Evolutionary conservation across 64 coral and sea anemone genomes (phyloP).

Genomic region (Stichodactyla mertensii): DNA sequence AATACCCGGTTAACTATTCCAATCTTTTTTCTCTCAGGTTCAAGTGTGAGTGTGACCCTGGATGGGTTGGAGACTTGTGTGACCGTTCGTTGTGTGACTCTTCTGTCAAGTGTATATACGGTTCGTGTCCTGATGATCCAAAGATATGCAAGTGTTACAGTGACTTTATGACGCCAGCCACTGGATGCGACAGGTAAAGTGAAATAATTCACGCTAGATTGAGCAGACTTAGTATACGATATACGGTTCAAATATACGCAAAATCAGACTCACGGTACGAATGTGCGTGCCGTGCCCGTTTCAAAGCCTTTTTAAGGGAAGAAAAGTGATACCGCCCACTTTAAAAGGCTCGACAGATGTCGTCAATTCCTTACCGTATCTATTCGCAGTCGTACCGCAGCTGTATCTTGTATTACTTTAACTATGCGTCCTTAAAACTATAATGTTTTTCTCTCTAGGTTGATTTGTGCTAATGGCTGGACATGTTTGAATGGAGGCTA

Average conservation of each 20-base stretch:
- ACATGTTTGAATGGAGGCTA: conserved; percentile 72
- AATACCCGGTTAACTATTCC: not conserved
- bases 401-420: no score
- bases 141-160: conserved; percentile 71
- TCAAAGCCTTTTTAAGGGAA: no score
- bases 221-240: no score
- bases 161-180: conserved; percentile 50
- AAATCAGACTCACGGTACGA: no score
- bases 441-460: conserved; percentile 3
- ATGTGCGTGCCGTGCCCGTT: no score
- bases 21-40: conserved; percentile 17
- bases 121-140: conserved; percentile 66
- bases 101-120: conserved; percentile 47
- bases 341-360: no score
- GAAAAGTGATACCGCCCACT: no score
- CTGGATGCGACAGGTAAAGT: conserved; percentile 65
- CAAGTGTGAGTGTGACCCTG: conserved; percentile 75
- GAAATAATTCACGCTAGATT: no score
- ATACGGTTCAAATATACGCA: no score
- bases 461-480: conserved; percentile 52
- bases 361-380: no score
- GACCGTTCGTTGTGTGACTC: conserved; percentile 52
- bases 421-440: not conserved
- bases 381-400: no score
- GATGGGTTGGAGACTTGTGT: conserved; percentile 83